A percentile compares a stretch with the other conserved stretches of the same genome.
Evolutionary conservation across 2,113 vertebrate genomes (phyloP).

Genomic region (Ornithorhynchus anatinus): DNA sequence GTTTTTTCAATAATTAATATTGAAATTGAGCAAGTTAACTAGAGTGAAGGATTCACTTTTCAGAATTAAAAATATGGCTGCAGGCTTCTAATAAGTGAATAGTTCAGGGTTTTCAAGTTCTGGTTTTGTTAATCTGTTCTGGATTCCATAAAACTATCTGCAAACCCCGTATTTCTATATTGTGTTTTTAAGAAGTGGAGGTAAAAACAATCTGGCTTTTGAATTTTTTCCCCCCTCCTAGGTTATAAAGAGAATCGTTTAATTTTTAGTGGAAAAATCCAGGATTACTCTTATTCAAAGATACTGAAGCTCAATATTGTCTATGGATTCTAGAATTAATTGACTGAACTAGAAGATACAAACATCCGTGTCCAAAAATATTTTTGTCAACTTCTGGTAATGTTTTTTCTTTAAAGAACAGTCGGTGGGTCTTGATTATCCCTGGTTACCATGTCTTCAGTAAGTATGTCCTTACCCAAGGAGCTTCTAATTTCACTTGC

Average conservation of each 20-base stretch:
- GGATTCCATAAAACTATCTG: neutral
- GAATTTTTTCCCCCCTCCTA: neutral
- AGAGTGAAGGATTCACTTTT: conserved; percentile 56
- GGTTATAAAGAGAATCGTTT: neutral
- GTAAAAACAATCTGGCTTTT: neutral
- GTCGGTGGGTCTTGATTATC: neutral
- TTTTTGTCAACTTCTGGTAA: conserved; percentile 10
- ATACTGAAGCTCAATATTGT: conserved; percentile 6
- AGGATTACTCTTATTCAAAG: conserved; percentile 1
- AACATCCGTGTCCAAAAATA: neutral
- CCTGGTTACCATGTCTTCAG: neutral
- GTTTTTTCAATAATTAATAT: conserved; percentile 64
- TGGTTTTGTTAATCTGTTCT: neutral
- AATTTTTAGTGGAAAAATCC: conserved; percentile 1
- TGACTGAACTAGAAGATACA: neutral
- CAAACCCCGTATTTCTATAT: neutral
- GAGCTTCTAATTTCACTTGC: neutral
- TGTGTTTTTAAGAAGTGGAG: conserved; percentile 14
- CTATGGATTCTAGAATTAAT: conserved; percentile 14
- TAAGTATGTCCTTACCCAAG: neutral
- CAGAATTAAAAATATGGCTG: conserved; percentile 57
- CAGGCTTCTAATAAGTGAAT: conserved; percentile 38
- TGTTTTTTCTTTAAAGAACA: conserved; percentile 6
- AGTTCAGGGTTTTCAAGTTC: neutral
- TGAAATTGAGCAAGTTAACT: conserved; percentile 57